Evolutionary conservation across 2,797 vertebrate genomes (phyloP).

Genomic region (Chelon auratus): DNA sequence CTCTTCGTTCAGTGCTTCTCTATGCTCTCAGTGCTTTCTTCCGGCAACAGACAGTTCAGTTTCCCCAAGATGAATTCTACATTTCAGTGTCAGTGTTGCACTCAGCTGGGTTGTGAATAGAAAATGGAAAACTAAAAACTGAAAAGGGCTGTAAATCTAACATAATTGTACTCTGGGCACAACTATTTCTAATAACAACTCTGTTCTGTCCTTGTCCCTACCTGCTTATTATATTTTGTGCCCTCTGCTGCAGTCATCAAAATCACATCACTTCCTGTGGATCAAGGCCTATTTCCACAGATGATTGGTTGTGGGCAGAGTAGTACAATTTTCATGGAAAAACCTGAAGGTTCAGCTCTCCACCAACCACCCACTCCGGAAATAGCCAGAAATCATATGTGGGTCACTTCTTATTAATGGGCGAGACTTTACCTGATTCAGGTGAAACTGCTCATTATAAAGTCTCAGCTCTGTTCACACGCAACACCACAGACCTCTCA

Average conservation of each 20-base stretch:
- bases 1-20: no score
- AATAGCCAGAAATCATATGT: slow-evolving; percentile 62
- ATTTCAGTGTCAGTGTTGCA: no score
- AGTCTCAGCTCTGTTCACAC: slow-evolving; percentile 60
- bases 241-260: slow-evolving; percentile 11
- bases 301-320: slow-evolving; percentile 33
- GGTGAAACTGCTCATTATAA: slow-evolving; percentile 72
- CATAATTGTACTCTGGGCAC: neutral
- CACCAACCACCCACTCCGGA: slow-evolving; percentile 33
- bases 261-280: slow-evolving; percentile 18
- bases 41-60: no score
- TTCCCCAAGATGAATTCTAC: no score
- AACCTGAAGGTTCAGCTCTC: slow-evolving; percentile 46
- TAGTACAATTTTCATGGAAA: slow-evolving; percentile 32
- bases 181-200: no score
- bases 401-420: slow-evolving; percentile 67
- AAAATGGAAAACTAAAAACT: neutral
- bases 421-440: slow-evolving; percentile 64
- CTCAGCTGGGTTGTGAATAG: neutral
- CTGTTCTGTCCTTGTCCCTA: slow-evolving; percentile 1
- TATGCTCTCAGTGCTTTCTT: no score
- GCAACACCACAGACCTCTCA: slow-evolving; percentile 53
- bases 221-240: neutral
- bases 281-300: slow-evolving; percentile 54
- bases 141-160: neutral